Evolutionary conservation across 2,797 vertebrate species (phyloP), one percentile per base, ranked within the genome.

Genomic region (Cossypha niveicapilla): DNA sequence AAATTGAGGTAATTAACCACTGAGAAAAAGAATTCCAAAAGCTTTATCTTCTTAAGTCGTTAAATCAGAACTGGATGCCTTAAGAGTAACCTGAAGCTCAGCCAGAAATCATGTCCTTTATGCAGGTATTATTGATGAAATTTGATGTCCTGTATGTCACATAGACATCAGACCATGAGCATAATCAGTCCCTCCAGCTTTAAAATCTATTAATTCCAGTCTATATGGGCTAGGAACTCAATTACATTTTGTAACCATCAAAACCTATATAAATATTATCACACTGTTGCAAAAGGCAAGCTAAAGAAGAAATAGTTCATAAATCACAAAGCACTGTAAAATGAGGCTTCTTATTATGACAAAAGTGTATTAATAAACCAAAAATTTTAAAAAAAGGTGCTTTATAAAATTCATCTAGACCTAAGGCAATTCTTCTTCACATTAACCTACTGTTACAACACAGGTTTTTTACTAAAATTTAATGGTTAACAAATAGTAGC

Each of bases 201-300:
- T 86, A 81, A 94, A 92, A 94, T 63, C 51, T 82, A 70, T 88
- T 75, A 42, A 79, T 84, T 94, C 44, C 56, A 42, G 22, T 57
- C 32, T 63, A 3, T 45, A 37, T 42, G 45, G 79, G 48, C 80
- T 82, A 78, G 53, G 34, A 92, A 86, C 60, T 71, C 63, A 63
- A 75, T 70, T 81, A 54, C 27, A 71, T 90, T 86, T 76, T 57
- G 27, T 45, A 92, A 60, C 63, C 67, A 74, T 41, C 60, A 94
- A 93, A 87, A 85, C 28, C 48, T 86, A 86, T 3, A 70, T 16
- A 88, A 91, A 71, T 48, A 82, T 45, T 63, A 90, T n/a, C 62
- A 78, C 12, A 25, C 1, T 70, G 47, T 22, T 53, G 11, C 66
- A 88, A 81, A 94, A 85, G 34, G 54, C 25, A 85, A 65, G 27